phyloP scores from a whole-genome alignment of 2,113 vertebrate species.

The Anolis carolinensis region DNA sequence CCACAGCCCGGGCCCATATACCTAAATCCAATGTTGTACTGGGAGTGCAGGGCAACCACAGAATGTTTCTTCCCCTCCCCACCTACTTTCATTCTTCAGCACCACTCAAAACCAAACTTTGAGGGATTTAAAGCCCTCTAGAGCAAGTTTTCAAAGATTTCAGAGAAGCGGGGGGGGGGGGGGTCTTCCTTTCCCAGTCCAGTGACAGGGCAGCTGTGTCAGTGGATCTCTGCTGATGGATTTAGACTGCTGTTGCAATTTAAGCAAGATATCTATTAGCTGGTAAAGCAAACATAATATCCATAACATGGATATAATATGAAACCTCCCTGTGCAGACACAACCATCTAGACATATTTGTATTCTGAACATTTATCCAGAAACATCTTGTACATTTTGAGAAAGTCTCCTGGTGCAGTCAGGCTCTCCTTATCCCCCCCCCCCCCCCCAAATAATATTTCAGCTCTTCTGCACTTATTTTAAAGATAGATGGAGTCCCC shows the following conservation, averaged over 20 bases:
- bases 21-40: no score
- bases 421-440: slow-evolving; percentile 74
- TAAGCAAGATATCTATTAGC: background rate
- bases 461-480: slow-evolving; percentile 78
- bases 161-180: no score
- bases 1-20: no score
- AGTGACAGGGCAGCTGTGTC: no score
- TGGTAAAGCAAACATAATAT: slow-evolving; percentile 23
- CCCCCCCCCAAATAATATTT: slow-evolving; percentile 73
- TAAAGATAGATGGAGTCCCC: slow-evolving; percentile 80
- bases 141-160: no score
- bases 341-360: slow-evolving; percentile 9
- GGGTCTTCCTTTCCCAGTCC: no score
- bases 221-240: no score
- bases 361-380: slow-evolving; percentile 59
- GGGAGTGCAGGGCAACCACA: no score
- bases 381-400: slow-evolving; percentile 65
- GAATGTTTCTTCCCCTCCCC: background rate
- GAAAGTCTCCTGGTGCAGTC: slow-evolving; percentile 67
- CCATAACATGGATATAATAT: no score
- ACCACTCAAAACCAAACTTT: no score
- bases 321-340: slow-evolving; percentile 42
- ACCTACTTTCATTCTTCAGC: no score
- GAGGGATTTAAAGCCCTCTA: no score
- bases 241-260: background rate